Conservation (phyloP, 2,888 invertebrate genomes). For the Vannuccia rotundouncinata region DNA sequence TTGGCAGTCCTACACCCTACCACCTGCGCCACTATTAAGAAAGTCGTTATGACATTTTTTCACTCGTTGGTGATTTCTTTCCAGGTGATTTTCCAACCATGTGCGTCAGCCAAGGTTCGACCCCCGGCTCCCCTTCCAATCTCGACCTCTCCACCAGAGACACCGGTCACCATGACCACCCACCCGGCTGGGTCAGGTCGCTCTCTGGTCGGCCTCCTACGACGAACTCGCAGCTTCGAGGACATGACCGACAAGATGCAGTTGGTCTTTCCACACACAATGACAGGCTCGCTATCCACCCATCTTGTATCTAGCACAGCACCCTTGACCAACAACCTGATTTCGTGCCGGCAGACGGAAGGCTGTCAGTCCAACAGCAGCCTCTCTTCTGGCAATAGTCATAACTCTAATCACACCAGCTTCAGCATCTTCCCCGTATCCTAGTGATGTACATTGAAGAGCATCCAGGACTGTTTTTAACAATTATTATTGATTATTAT, state of each 20-base stretch:
- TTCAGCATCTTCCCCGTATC: background rate
- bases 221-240: background rate
- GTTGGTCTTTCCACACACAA: background rate
- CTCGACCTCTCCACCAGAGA: background rate
- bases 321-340: background rate
- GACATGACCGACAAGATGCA: background rate
- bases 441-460: background rate
- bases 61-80: too few species aligned
- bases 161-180: background rate
- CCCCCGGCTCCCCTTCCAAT: background rate
- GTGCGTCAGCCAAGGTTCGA: background rate
- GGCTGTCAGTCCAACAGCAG: background rate
- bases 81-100: background rate
- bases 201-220: background rate
- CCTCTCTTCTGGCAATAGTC: background rate
- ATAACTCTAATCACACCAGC: background rate
- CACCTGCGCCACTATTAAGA: too few species aligned
- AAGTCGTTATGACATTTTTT: too few species aligned
- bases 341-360: background rate
- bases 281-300: background rate
- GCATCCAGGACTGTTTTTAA: too few species aligned
- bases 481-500: too few species aligned
- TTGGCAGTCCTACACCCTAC: too few species aligned
- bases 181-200: background rate
- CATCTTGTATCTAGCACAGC: background rate